Evolutionary conservation across 2,888 invertebrate species (phyloP), one percentile per base, ranked within the genome.

Genomic region (Malacosoma neustria): DNA sequence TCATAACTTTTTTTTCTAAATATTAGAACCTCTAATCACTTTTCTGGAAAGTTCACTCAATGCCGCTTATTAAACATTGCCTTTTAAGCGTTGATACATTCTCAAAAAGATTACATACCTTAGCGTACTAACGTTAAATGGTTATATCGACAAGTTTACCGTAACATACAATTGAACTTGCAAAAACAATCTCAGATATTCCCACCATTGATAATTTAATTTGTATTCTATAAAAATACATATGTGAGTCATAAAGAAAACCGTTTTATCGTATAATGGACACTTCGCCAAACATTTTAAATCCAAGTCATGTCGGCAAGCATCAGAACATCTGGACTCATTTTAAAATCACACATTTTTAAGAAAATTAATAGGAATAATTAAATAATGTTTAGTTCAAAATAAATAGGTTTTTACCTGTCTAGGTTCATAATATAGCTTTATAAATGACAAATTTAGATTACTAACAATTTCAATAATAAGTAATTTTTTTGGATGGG

Each of bases 281-380:
- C 39, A 57, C 54, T 22, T 11, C 13, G 7, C n/a, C 3, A 37
- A 29, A 29, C 11, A 41, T 38, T 50, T 42, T 15, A 12, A 38
- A 69, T 37, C 32, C 69, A 14, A 39, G 40, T 45, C 68, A 63
- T 64, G 68, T 32, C 32, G 12, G n/a, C 35, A 14, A 39, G 43
- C 49, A 49, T 51, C 41, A 58, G 51, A 63, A 61, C 54, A 61
- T 51, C 54, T 58, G 51, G 50, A 48, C 43, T 43, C 48, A 57
- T 46, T 50, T 46, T 46, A 46, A 53, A 52, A 49, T 49, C 46
- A 37, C 43, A 49, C 39, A 51, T 42, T 41, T 53, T 42, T 45
- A 40, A 43, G 39, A 37, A 43, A 48, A 51, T 57, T 54, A 52
- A 54, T 54, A 43, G 36, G 34, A 33, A 40, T 34, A 34, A 35